phyloP scores from a whole-genome alignment of 2,113 vertebrate genomes.

The Brienomyrus longianalis region DNA sequence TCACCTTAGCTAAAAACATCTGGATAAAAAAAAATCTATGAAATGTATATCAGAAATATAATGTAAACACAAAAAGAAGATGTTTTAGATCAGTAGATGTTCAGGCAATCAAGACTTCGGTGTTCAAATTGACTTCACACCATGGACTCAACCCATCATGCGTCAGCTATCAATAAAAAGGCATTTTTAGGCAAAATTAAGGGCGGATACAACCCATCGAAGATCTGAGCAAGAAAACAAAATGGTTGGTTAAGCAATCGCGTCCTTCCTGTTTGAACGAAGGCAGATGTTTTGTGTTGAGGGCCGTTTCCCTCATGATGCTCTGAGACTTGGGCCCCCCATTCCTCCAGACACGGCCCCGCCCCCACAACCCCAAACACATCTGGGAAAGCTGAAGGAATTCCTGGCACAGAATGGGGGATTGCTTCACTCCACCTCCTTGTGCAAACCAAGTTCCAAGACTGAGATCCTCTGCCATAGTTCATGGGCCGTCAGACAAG shows the following conservation, averaged over 20 bases:
- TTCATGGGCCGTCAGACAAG: slow-evolving; percentile 37
- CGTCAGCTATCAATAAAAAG: neutral
- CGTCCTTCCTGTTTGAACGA: slow-evolving; percentile 41
- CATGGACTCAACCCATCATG: neutral
- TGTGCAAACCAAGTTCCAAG: slow-evolving; percentile 38
- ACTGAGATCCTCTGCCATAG: slow-evolving; percentile 38
- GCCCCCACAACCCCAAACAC: slow-evolving; percentile 18
- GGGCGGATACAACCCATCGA: neutral
- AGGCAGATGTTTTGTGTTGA: slow-evolving; percentile 39
- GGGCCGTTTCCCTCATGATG: slow-evolving; percentile 34
- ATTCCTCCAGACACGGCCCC: neutral
- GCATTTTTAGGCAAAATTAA: slow-evolving; percentile 12
- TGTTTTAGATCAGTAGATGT: neutral
- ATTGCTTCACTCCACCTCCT: slow-evolving; percentile 46
- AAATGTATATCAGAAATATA: neutral
- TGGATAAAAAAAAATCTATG: neutral
- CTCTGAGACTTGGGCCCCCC: slow-evolving; percentile 32
- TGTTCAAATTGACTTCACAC: neutral
- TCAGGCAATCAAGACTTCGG: neutral
- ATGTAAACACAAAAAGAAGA: neutral
- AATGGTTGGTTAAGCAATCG: slow-evolving; percentile 38
- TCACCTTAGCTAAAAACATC: neutral
- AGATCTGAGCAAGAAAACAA: slow-evolving; percentile 24
- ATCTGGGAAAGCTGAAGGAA: slow-evolving; percentile 59
- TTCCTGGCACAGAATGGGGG: slow-evolving; percentile 56